These are phyloP conservation scores for Campylomormyrus numenius DNA, from an alignment of 2,113 vertebrate genomes.

Conservation along the genomic window DNA sequence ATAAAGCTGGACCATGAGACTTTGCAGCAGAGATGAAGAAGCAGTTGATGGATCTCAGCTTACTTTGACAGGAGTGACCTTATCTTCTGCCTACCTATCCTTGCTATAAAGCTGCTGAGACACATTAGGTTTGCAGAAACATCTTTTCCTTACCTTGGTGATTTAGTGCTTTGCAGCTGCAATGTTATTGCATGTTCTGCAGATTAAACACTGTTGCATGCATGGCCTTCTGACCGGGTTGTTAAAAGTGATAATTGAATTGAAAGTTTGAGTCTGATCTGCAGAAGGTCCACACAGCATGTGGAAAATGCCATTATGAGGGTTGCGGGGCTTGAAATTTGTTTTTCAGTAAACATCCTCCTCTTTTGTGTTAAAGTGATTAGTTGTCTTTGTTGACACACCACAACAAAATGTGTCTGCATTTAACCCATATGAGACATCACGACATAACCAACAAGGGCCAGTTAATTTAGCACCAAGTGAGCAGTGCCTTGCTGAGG, in stretches of 20 bases:
- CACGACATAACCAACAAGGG: too few species aligned
- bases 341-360: not conserved
- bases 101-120: not conserved
- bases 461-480: too few species aligned
- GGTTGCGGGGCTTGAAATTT: not conserved
- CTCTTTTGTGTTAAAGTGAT: not conserved
- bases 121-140: not conserved
- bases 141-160: not conserved
- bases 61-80: not conserved
- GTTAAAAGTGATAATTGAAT: not conserved
- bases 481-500: too few species aligned
- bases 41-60: not conserved
- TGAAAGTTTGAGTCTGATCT: not conserved
- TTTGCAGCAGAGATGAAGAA: slow-evolving; percentile 5
- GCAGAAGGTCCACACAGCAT: not conserved
- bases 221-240: not conserved
- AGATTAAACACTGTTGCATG: not conserved
- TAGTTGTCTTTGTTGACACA: too few species aligned
- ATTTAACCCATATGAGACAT: too few species aligned
- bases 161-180: not conserved
- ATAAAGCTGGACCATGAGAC: not conserved
- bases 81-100: not conserved
- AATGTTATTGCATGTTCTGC: not conserved
- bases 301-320: not conserved
- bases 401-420: too few species aligned